Conservation (phyloP, 2,888 invertebrate genomes). For the Syrista parreyssii region DNA sequence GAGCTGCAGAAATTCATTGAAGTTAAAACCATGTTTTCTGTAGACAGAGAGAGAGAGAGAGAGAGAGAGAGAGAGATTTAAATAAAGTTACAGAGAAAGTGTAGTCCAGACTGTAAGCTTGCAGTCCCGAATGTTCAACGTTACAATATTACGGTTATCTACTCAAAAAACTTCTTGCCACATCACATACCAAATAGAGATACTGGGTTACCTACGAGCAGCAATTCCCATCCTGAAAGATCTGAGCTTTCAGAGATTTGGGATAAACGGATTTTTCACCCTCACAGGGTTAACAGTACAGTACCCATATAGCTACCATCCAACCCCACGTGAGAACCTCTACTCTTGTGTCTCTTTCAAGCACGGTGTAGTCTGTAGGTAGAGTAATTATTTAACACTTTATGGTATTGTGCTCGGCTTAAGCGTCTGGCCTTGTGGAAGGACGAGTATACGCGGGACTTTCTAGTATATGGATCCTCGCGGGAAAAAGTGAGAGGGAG, state of each 20-base stretch:
- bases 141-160: neutral
- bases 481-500: neutral
- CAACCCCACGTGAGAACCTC: neutral
- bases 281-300: neutral
- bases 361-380: neutral
- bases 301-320: neutral
- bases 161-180: neutral
- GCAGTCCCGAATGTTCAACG: neutral
- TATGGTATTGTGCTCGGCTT: neutral
- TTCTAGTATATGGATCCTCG: neutral
- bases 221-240: neutral
- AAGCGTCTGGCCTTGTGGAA: neutral
- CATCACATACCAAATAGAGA: neutral
- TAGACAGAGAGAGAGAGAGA: neutral
- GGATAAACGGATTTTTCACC: neutral
- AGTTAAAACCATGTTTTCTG: neutral
- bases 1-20: neutral
- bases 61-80: too few species aligned
- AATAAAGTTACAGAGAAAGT: neutral
- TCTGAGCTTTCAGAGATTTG: neutral
- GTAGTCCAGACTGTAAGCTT: neutral
- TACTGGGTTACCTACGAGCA: neutral
- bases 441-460: neutral
- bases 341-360: neutral
- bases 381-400: neutral